Evolutionary conservation across 2,113 vertebrate species (phyloP).

Genomic region (Psittacus erithacus): DNA sequence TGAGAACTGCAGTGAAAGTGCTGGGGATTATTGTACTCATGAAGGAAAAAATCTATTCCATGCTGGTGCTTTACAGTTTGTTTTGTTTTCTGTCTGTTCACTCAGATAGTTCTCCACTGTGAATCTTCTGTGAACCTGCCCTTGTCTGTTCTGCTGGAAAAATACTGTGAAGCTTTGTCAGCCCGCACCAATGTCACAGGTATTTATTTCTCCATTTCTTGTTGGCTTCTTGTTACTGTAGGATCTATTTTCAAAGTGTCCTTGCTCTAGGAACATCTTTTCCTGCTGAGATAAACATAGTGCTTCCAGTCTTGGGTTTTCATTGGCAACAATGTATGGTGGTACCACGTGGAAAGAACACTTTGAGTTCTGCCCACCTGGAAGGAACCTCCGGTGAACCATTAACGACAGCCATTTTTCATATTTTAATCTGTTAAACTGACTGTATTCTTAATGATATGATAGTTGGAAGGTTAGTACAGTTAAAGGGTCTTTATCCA

Average conservation of each 20-base stretch:
- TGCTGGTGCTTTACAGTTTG: neutral
- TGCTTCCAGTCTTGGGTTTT: neutral
- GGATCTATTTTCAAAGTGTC: constrained; percentile 34
- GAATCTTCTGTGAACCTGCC: constrained; percentile 60
- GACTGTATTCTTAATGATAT: fast-evolving
- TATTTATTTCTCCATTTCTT: constrained; percentile 42
- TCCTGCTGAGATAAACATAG: neutral
- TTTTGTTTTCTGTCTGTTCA: neutral
- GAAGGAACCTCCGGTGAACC: neutral
- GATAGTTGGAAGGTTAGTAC: neutral
- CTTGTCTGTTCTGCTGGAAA: constrained; percentile 69
- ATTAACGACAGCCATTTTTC: neutral
- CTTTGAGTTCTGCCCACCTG: neutral
- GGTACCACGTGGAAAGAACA: neutral
- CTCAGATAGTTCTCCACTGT: constrained; percentile 67
- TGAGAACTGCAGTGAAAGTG: neutral
- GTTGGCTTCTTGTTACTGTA: neutral
- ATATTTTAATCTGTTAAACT: neutral
- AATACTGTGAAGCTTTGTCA: constrained; percentile 73
- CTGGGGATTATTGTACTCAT: neutral
- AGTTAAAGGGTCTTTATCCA: neutral
- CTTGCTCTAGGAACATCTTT: constrained; percentile 6
- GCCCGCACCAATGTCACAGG: constrained; percentile 73
- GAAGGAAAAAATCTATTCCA: neutral
- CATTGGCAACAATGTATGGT: neutral